These are phyloP conservation scores for Epirrhoe alternata DNA, from an alignment of 2,888 invertebrate genomes.

Conservation along the genomic window DNA sequence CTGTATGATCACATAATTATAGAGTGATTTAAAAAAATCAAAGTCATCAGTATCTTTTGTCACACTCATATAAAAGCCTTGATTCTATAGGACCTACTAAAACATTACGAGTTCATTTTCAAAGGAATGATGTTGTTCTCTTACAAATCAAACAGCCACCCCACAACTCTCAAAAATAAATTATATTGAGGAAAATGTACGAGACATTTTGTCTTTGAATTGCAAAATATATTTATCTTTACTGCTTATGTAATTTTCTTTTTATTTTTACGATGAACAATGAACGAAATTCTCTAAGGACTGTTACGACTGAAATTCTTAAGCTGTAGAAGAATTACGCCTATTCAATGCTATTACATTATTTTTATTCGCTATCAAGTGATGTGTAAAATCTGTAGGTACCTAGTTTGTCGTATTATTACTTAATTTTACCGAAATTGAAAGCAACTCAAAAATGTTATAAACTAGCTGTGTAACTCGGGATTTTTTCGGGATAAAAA, in stretches of 20 bases:
- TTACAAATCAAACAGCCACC: constrained; percentile 33
- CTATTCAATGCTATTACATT: no score
- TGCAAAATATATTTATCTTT: constrained; percentile 43
- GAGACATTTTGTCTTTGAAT: constrained; percentile 39
- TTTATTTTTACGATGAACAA: constrained; percentile 45
- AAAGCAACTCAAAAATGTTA: no score
- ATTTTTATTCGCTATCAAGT: no score
- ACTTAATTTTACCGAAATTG: no score
- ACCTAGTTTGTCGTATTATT: no score
- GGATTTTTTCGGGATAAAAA: no score
- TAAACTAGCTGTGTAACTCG: no score
- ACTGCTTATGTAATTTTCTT: constrained; percentile 44
- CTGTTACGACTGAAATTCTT: constrained; percentile 33
- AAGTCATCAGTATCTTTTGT: background rate
- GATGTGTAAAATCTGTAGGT: no score
- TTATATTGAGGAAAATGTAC: constrained; percentile 40
- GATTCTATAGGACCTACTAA: constrained; percentile 2
- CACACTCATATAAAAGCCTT: background rate
- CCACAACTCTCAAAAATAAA: constrained; percentile 32
- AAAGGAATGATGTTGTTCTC: constrained; percentile 7
- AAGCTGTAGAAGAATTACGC: background rate
- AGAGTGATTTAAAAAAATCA: background rate
- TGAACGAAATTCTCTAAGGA: constrained; percentile 41
- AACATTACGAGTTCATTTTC: constrained; percentile 7
- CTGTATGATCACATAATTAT: no score